These are phyloP conservation scores for Iselma pallidipennis DNA, from an alignment of 2,888 invertebrate species.

Conservation along the genomic window DNA sequence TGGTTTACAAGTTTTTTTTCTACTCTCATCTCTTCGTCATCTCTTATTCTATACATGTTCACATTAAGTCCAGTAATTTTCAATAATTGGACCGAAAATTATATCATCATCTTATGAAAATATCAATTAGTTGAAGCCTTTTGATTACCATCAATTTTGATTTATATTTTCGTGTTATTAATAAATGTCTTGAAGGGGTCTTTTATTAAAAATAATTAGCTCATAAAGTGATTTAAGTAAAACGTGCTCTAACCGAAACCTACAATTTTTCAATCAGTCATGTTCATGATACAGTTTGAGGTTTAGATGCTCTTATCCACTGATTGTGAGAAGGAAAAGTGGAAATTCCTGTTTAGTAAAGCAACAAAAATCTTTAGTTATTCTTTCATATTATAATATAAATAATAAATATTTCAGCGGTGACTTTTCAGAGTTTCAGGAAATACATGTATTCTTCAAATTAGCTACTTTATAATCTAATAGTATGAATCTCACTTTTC, in stretches of 20 bases:
- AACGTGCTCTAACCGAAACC: background rate
- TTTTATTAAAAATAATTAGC: background rate
- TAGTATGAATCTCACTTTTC: no score
- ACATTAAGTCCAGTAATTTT: slow-evolving; percentile 6
- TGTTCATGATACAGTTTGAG: no score
- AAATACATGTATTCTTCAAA: no score
- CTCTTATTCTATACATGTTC: background rate
- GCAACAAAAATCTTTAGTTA: no score
- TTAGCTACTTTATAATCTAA: no score
- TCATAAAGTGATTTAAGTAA: background rate
- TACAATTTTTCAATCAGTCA: background rate
- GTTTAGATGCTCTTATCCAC: no score
- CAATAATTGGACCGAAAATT: slow-evolving; percentile 2
- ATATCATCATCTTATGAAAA: slow-evolving; percentile 4
- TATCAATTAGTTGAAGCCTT: slow-evolving; percentile 10
- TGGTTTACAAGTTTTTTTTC: slow-evolving; percentile 9
- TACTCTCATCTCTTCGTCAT: slow-evolving; percentile 5
- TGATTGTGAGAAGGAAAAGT: no score
- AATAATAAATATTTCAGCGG: no score
- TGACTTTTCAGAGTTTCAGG: no score
- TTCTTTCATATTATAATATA: no score
- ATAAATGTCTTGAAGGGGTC: background rate
- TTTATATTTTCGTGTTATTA: slow-evolving; percentile 7
- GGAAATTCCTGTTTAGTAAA: no score
- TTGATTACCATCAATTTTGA: slow-evolving; percentile 8